A percentile compares a stretch with the other conserved stretches of the same genome.
phyloP scores from a whole-genome alignment of 2,888 invertebrate genomes.

The Ornithoptera alexandrae region DNA sequence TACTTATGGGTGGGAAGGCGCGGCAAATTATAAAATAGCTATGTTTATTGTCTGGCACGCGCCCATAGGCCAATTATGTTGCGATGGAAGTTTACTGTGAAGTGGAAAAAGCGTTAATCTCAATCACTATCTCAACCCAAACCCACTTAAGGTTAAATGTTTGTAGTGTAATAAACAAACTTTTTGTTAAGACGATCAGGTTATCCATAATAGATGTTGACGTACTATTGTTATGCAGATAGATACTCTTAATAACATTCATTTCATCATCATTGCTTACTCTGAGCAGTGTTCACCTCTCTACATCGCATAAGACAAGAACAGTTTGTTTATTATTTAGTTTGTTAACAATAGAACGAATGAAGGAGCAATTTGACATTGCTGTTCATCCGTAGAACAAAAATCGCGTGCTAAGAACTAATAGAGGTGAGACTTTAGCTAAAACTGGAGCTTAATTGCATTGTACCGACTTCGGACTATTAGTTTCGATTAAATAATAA shows the following conservation, averaged over 20 bases:
- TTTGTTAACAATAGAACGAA: background rate
- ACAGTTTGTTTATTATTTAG: background rate
- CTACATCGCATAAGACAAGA: background rate
- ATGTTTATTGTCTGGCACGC: constrained; percentile 11
- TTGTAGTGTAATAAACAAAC: background rate
- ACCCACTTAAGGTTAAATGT: background rate
- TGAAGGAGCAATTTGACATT: constrained; percentile 2
- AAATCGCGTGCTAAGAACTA: constrained; percentile 26
- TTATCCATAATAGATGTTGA: background rate
- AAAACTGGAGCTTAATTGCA: constrained; percentile 29
- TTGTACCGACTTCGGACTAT: constrained; percentile 16
- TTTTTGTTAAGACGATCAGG: background rate
- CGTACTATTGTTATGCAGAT: background rate
- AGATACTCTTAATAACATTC: background rate
- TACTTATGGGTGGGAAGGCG: constrained; percentile 22
- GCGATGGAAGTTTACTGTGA: background rate
- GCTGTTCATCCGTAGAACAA: constrained; percentile 14
- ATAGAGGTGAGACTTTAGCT: constrained; percentile 16
- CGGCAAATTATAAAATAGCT: constrained; percentile 23
- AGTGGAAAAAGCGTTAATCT: constrained; percentile 2
- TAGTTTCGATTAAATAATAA: constrained; percentile 25
- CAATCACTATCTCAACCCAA: background rate
- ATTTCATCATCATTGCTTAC: background rate
- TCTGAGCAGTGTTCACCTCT: background rate
- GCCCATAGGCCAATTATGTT: constrained; percentile 1